Evolutionary conservation across 2,797 vertebrate species (phyloP).

Genomic region (Amniataba percoides): DNA sequence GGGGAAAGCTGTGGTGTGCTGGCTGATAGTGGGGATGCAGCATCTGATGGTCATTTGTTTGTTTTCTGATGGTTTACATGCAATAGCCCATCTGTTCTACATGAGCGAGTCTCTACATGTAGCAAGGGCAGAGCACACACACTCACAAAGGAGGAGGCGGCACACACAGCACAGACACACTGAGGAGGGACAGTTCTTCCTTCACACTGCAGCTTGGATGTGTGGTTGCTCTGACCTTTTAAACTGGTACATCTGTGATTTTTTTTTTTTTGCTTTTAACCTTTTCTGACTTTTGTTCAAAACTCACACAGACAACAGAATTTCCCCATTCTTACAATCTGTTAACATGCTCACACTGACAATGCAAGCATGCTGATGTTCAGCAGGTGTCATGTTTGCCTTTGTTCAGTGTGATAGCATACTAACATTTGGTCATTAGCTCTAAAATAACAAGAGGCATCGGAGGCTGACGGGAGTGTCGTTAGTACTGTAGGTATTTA

Average conservation of each 20-base stretch:
- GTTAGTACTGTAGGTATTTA: not conserved
- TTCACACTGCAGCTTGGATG: not conserved
- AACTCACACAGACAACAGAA: not conserved
- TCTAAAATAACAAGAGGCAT: not conserved
- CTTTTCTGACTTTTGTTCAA: not conserved
- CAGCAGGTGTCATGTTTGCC: not conserved
- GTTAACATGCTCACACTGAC: not conserved
- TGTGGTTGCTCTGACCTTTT: not conserved
- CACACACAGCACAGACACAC: not conserved
- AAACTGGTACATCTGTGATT: not conserved
- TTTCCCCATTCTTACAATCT: not conserved
- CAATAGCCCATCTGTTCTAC: conserved; percentile 63
- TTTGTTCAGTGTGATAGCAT: not conserved
- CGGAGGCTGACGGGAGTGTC: not conserved
- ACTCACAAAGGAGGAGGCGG: conserved; percentile 4
- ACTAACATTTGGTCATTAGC: not conserved
- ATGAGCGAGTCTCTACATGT: conserved; percentile 45
- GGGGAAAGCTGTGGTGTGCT: conserved; percentile 28
- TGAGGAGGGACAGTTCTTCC: not conserved
- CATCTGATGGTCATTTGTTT: conserved; percentile 59
- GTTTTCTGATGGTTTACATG: conserved; percentile 61
- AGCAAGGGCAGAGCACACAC: conserved; percentile 36
- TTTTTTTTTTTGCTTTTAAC: not conserved
- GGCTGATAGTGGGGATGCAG: conserved; percentile 27
- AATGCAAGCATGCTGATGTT: not conserved